Evolutionary conservation across 2,797 vertebrate species (phyloP).

Genomic region (Chaetophractus vellerosus): DNA sequence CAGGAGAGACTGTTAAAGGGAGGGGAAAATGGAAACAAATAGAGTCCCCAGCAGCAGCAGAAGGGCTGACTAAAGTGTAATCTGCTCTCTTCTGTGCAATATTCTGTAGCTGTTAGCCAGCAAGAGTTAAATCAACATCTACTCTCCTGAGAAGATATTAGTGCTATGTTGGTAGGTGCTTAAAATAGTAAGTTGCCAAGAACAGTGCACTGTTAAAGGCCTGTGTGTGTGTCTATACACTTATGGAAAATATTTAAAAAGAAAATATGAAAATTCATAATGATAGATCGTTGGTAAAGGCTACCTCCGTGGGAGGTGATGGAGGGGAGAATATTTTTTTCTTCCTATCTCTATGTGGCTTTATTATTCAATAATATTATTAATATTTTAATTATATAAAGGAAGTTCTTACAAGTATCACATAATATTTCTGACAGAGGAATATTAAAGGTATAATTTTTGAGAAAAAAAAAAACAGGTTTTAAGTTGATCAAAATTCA

Average conservation of each 20-base stretch:
- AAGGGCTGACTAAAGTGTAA: neutral
- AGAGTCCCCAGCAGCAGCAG: neutral
- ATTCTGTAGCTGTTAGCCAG: neutral
- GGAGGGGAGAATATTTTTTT: neutral
- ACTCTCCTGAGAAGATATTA: neutral
- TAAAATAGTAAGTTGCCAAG: neutral
- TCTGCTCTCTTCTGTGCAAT: neutral
- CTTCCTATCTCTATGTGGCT: neutral
- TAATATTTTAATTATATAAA: neutral
- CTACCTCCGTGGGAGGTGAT: neutral
- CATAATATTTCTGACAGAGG: neutral
- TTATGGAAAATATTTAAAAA: neutral
- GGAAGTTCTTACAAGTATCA: neutral
- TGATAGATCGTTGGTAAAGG: neutral
- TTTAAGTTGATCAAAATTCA: neutral
- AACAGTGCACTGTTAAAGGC: neutral
- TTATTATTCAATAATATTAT: neutral
- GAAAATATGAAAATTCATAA: neutral
- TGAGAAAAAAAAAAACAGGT: neutral
- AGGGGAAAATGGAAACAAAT: neutral
- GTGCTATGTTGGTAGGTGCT: neutral
- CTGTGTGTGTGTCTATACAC: neutral
- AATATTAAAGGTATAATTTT: neutral
- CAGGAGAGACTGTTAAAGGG: neutral
- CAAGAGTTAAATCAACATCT: neutral